Conservation (phyloP, 2,888 invertebrate genomes). For the Agonopterix heracliana region DNA sequence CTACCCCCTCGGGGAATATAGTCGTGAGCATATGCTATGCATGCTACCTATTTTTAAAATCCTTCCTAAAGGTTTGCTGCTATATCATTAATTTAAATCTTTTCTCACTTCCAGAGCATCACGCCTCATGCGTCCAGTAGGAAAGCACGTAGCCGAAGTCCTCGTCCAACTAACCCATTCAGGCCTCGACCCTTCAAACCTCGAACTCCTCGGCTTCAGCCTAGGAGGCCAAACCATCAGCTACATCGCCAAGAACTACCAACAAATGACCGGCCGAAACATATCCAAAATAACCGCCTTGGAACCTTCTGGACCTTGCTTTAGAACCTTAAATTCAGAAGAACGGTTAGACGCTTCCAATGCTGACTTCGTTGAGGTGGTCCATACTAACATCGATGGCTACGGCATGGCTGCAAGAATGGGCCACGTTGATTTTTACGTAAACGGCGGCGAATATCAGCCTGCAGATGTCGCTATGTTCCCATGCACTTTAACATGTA, state of each 20-base stretch:
- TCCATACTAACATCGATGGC: constrained; percentile 67
- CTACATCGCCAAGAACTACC: constrained; percentile 56
- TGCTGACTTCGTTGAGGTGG: constrained; percentile 60
- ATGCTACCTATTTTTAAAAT: too few relatives aligned
- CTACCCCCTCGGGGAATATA: too few relatives aligned
- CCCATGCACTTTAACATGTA: constrained; percentile 57
- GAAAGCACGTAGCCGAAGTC: constrained; percentile 57
- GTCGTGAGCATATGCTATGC: too few relatives aligned
- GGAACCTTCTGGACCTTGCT: constrained; percentile 66
- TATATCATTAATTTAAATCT: too few relatives aligned
- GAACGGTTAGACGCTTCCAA: constrained; percentile 49
- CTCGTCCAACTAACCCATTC: constrained; percentile 41
- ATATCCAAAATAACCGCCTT: constrained; percentile 56
- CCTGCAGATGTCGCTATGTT: constrained; percentile 51
- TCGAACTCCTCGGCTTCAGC: constrained; percentile 63
- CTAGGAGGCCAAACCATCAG: constrained; percentile 60
- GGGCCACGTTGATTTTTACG: constrained; percentile 63
- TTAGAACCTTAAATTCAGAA: constrained; percentile 30
- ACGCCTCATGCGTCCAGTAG: constrained; percentile 67
- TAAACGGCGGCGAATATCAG: constrained; percentile 66
- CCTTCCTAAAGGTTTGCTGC: neutral
- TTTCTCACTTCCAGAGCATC: constrained; percentile 41
- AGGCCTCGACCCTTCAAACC: constrained; percentile 48
- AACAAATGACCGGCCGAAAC: constrained; percentile 45
- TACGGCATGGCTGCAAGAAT: constrained; percentile 61